Percentiles rank a stretch among this genome's conserved stretches.
phyloP scores from a whole-genome alignment of 2,888 invertebrate species.

The Caenorhabditis plicata region DNA sequence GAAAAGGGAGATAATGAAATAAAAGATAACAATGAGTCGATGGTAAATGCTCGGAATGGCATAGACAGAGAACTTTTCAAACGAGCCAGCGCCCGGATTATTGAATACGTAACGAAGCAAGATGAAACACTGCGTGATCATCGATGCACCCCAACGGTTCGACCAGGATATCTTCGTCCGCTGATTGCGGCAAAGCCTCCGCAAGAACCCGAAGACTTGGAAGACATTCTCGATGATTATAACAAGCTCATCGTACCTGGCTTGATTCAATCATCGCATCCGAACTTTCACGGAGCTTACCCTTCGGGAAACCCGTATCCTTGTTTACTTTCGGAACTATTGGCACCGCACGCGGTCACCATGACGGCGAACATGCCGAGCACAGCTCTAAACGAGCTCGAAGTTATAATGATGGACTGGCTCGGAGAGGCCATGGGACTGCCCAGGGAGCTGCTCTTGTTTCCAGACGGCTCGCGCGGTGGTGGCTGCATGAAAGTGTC shows the following conservation, averaged over 20 bases:
- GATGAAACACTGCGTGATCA: constrained; percentile 15
- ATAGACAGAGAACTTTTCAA: constrained; percentile 17
- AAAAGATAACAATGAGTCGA: too few species aligned
- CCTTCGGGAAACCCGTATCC: constrained; percentile 23
- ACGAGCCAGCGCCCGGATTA: constrained; percentile 17
- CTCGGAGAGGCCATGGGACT: constrained; percentile 28
- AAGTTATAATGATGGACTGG: constrained; percentile 32
- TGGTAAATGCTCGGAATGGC: too few species aligned
- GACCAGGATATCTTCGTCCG: constrained; percentile 26
- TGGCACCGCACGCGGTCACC: constrained; percentile 23
- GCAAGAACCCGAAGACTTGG: constrained; percentile 20
- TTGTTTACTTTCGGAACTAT: constrained; percentile 22
- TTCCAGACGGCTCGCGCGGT: constrained; percentile 23
- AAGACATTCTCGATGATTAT: constrained; percentile 28
- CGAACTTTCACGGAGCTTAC: constrained; percentile 24
- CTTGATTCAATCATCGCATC: constrained; percentile 23
- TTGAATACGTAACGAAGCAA: constrained; percentile 25
- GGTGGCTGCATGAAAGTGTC: constrained; percentile 29
- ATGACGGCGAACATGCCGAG: constrained; percentile 22
- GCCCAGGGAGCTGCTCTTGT: constrained; percentile 22
- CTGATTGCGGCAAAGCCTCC: constrained; percentile 12
- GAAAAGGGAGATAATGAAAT: constrained; percentile 16
- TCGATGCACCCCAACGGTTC: constrained; percentile 19
- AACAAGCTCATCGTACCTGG: constrained; percentile 28
- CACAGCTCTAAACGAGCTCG: constrained; percentile 24